Base-by-base conservation (phyloP, 2,797 vertebrate genomes). In the Gobio occitaniae region DNA sequence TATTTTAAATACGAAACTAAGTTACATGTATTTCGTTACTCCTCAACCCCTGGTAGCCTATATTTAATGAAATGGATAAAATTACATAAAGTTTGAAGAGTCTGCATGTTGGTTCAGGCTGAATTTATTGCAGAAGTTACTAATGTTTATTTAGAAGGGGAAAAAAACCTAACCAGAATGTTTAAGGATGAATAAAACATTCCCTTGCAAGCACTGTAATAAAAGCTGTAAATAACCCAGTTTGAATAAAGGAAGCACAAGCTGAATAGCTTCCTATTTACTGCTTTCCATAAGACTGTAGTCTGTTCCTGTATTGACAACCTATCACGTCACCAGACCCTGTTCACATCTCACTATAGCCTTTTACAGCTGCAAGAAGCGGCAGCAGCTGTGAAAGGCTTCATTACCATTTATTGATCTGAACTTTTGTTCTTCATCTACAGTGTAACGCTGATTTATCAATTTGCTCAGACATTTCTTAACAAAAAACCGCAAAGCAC, bases 361-460 rank as follows among this genome's bases (percentile, higher is more conserved):
- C 19, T 63, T 79, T 85, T 47, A 63, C 66, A 84, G 72, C 66
- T 50, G 25, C 66, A 71, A 78, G 36, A 17, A 10, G 65, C 21
- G 10, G 72, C 63, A 41, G 61, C 78, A 71, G 68, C 38, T 36
- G 17, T 52, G 21, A 65, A 72, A 52, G 54, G 70, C 36, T 70
- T 78, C 41, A 71, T 78, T 84, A 59, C 52, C 68, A 71, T 61
- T 61, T 59, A 61, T 78, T 79, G 68, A 79, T 65, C 38, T 61
- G 63, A 47, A 12, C 65, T 59, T 84, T 82, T 74, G 70, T 72
- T 63, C 54, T 69, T 69, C 59, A 75, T 36, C 61, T 66, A 78
- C 61, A 16, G 11, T 11, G 38, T 78, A 47, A 56, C 36, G 70
- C 38, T 19, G 52, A 52, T 80, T 80, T 54, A 61, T 74, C 25